Conservation (phyloP, 2,113 vertebrate species). For the Ceyx cyanopectus region DNA sequence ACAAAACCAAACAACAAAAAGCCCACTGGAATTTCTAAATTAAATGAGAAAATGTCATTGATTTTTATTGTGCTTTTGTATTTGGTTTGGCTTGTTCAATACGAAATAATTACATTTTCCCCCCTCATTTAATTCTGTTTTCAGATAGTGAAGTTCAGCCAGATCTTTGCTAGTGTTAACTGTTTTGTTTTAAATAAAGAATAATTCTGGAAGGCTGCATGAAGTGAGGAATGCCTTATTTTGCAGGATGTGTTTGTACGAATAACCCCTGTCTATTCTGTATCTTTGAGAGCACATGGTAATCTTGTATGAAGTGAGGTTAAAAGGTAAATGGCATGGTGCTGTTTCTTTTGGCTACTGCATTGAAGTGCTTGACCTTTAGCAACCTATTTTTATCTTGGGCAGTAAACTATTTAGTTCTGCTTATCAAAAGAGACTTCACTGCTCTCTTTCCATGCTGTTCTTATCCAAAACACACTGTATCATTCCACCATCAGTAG, state of each 20-base stretch:
- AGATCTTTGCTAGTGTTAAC: neutral
- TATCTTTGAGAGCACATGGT: constrained; percentile 43
- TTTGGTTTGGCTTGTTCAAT: neutral
- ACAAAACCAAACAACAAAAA: neutral
- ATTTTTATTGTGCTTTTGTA: neutral
- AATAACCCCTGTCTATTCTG: constrained; percentile 19
- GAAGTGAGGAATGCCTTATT: constrained; percentile 40
- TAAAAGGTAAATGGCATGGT: constrained; percentile 58
- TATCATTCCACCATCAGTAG: constrained; percentile 36
- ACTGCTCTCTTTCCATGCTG: constrained; percentile 40
- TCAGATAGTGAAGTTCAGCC: neutral
- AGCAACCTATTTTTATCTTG: constrained; percentile 67
- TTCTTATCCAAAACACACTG: constrained; percentile 52
- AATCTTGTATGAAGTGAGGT: constrained; percentile 36
- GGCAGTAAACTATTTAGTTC: constrained; percentile 52
- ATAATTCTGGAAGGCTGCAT: neutral
- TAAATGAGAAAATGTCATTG: neutral
- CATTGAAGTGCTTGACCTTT: constrained; percentile 44
- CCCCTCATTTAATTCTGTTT: neutral
- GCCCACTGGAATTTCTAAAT: neutral
- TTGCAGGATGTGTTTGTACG: constrained; percentile 55
- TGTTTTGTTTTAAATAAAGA: neutral
- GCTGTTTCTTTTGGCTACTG: constrained; percentile 62
- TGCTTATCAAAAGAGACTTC: constrained; percentile 68
- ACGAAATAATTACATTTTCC: neutral